phyloP scores from a whole-genome alignment of 2,113 vertebrate genomes.

The Genyomyrus donnyi region DNA sequence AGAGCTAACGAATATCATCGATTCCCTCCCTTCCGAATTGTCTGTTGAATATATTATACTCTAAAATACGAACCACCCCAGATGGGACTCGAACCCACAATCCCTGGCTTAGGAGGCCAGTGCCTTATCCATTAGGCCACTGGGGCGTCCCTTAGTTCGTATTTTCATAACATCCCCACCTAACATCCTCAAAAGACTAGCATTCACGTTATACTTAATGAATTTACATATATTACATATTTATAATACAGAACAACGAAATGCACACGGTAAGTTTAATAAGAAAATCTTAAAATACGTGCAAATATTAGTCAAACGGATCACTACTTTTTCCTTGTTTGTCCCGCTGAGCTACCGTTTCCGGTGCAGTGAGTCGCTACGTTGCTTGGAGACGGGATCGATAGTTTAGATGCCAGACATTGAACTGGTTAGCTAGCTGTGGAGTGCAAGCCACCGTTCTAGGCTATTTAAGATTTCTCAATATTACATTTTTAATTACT shows the following conservation, averaged over 20 bases:
- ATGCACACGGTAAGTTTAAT: not conserved
- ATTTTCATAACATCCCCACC: not conserved
- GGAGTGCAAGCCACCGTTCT: not conserved
- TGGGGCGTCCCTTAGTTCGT: not conserved
- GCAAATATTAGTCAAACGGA: not conserved
- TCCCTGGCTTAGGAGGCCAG: conserved; percentile 22
- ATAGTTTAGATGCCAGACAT: not conserved
- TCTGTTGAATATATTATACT: not conserved
- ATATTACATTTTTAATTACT: not conserved
- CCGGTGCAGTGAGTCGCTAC: not conserved
- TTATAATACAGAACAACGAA: not conserved
- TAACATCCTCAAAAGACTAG: not conserved
- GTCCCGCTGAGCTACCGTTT: not conserved
- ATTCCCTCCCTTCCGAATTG: too few relatives aligned
- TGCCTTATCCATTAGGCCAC: conserved; percentile 46
- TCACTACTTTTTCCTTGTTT: not conserved
- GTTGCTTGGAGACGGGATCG: conserved; percentile 26
- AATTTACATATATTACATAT: not conserved
- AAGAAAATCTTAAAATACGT: not conserved
- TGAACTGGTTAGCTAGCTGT: not conserved
- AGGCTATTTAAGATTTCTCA: not conserved
- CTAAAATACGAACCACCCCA: not conserved
- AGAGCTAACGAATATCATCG: not conserved
- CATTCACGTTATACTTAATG: not conserved
- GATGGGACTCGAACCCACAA: conserved; percentile 17